Conservation (phyloP, 2,797 vertebrate species). For the Gadopsis marmoratus region DNA sequence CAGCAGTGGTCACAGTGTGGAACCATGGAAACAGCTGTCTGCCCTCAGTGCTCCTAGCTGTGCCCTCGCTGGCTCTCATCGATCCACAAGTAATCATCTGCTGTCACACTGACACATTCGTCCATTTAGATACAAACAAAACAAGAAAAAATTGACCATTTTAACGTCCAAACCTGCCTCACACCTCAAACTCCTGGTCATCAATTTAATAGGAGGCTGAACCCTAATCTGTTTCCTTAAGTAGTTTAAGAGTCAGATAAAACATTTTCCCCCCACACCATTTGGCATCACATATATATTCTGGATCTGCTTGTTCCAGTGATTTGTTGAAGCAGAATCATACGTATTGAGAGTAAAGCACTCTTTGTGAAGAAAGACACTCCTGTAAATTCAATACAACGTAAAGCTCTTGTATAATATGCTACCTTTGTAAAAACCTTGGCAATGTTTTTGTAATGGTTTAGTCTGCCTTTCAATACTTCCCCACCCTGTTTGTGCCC, state of each 20-base stretch:
- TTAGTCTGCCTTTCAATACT: not conserved
- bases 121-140: constrained; percentile 9
- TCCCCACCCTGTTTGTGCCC: not conserved
- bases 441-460: too few relatives aligned
- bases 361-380: not conserved
- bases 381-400: not conserved
- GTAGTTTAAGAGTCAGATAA: not conserved
- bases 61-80: constrained; percentile 37
- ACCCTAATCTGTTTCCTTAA: not conserved
- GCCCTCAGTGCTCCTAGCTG: constrained; percentile 41
- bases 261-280: not conserved
- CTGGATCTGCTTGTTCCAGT: not conserved
- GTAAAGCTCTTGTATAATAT: not conserved
- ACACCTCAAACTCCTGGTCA: not conserved
- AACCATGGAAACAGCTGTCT: constrained; percentile 49
- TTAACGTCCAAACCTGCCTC: not conserved
- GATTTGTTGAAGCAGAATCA: constrained; percentile 1
- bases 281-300: not conserved
- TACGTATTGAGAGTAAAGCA: not conserved
- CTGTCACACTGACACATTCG: constrained; percentile 36
- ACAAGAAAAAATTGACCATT: not conserved
- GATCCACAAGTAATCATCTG: constrained; percentile 54
- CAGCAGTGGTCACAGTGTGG: not conserved
- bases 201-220: not conserved
- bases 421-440: not conserved